Percentiles rank a stretch among this genome's conserved stretches.
Evolutionary conservation across 2,113 vertebrate genomes (phyloP).

Genomic region (Ploceus nigricollis): DNA sequence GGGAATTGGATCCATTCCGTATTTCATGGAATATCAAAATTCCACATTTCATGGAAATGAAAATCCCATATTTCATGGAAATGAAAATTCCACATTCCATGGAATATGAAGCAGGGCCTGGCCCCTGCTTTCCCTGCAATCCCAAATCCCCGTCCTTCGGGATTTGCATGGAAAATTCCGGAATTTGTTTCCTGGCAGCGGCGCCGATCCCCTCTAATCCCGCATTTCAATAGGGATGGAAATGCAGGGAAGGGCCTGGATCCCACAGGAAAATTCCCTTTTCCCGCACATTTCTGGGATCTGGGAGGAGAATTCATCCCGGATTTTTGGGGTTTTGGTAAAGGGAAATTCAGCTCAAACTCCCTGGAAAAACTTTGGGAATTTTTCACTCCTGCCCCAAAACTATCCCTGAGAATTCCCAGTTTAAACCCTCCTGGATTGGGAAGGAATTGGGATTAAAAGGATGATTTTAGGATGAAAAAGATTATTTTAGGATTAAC

Average conservation of each 20-base stretch:
- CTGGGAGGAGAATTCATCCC: fast-evolving
- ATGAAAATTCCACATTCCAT: too few species aligned
- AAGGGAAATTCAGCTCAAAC: background rate
- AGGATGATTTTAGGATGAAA: background rate
- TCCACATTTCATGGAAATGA: too few species aligned
- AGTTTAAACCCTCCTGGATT: background rate
- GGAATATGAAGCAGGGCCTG: too few species aligned
- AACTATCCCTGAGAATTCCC: background rate
- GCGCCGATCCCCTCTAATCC: background rate
- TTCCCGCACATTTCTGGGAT: background rate
- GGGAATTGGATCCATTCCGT: background rate
- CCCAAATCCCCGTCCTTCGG: background rate
- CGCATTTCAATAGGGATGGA: background rate
- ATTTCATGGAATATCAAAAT: too few species aligned
- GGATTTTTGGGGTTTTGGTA: fast-evolving
- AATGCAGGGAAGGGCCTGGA: background rate
- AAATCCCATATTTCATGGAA: too few species aligned
- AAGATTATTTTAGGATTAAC: background rate
- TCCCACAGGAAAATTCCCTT: background rate
- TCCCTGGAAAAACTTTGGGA: background rate
- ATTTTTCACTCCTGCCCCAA: background rate
- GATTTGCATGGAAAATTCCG: background rate
- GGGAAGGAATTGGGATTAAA: background rate
- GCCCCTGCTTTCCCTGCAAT: background rate
- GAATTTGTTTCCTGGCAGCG: background rate